Conservation (phyloP, 2,113 vertebrate genomes). For the Ceyx cyanopectus region DNA sequence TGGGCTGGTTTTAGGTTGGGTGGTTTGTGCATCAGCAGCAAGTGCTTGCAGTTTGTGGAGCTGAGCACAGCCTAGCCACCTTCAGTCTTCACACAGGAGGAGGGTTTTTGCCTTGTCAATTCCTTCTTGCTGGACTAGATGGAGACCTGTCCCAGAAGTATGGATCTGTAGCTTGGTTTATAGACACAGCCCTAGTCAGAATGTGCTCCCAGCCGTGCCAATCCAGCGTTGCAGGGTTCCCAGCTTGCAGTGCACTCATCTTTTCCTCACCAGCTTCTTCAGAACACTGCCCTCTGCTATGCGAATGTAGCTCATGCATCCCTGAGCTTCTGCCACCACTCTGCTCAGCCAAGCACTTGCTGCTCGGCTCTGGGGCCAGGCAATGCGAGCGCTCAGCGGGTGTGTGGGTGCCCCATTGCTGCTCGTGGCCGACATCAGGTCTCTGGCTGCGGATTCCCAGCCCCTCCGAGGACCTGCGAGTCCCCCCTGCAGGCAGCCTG, state of each 20-base stretch:
- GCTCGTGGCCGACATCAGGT: not conserved
- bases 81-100: not conserved
- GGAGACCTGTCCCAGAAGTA: not conserved
- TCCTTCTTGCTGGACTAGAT: not conserved
- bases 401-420: accelerated
- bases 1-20: not conserved
- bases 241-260: not conserved
- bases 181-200: not conserved
- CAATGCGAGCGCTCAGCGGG: accelerated
- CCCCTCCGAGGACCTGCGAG: accelerated
- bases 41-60: accelerated
- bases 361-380: accelerated
- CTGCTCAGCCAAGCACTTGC: not conserved
- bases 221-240: not conserved
- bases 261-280: not conserved
- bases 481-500: not conserved
- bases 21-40: accelerated
- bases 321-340: not conserved
- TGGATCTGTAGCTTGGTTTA: not conserved
- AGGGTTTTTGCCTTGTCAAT: not conserved
- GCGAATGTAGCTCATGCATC: not conserved
- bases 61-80: not conserved
- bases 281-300: slow-evolving; percentile 34
- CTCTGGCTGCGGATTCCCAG: not conserved
- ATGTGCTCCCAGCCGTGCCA: not conserved